Evolutionary conservation across 2,113 vertebrate genomes (phyloP).

Genomic region (Gasterosteus aculeatus): DNA sequence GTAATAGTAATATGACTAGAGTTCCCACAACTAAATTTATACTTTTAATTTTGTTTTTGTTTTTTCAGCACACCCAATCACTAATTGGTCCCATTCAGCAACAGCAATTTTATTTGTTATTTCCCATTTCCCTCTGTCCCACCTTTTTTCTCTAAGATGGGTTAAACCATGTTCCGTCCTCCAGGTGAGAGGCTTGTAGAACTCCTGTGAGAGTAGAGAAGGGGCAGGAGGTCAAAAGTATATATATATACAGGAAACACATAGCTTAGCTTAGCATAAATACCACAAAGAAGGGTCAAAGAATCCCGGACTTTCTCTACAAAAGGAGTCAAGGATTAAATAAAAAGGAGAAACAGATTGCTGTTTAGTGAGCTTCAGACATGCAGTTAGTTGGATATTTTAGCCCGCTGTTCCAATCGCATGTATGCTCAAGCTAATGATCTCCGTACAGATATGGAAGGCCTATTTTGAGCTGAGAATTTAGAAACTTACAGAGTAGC

Average conservation of each 20-base stretch:
- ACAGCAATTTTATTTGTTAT: not conserved
- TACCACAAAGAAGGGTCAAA: not conserved
- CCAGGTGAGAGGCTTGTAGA: constrained; percentile 59
- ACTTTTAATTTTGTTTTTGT: not conserved
- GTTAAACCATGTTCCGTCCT: constrained; percentile 35
- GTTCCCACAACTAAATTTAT: not conserved
- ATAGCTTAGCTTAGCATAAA: not conserved
- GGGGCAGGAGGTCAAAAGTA: not conserved
- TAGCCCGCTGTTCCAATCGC: not conserved
- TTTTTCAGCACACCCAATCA: not conserved
- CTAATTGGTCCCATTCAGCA: not conserved
- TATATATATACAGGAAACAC: not conserved
- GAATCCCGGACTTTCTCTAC: not conserved
- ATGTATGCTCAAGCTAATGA: not conserved
- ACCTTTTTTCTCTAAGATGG: constrained; percentile 69
- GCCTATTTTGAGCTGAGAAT: not conserved
- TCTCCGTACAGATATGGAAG: not conserved
- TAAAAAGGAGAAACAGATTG: not conserved
- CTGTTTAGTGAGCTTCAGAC: not conserved
- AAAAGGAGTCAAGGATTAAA: not conserved
- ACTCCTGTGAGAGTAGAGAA: constrained; percentile 56
- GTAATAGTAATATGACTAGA: too few species aligned
- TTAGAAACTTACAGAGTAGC: constrained; percentile 67
- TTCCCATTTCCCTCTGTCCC: constrained; percentile 14
- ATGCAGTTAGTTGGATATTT: not conserved